Base-by-base conservation (phyloP, 2,888 invertebrate genomes). In the Oscheius sp. region DNA sequence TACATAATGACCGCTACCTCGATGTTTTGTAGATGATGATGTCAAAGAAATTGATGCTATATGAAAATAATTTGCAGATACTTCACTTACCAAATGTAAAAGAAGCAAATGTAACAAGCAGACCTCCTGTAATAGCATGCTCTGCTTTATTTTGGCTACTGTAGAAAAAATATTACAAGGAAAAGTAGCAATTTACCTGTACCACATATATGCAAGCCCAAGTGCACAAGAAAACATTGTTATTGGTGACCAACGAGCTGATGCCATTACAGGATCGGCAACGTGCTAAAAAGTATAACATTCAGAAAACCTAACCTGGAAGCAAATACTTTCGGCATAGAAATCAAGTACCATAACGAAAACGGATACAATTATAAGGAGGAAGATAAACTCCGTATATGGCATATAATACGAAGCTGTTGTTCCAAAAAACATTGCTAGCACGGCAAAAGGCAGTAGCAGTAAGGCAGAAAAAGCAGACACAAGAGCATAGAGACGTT, bases 31-130 rank as follows among this genome's bases (percentile, higher is more conserved):
- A 24, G 73, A 63, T 1, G 79, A 71, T 9, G 86, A 81, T 9
- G 89, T 88, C 66, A 90, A 81, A 38, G 88, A 87, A 54, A 87
- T 83, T 1, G 89, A 87, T 1, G 89, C 89, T 89, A n/a, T n/a
- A n/a, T n/a, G 82, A 47, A 84, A 84, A 45, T 4, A 88, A 86
- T 67, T 86, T 78, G 2, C 22, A 3, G n/a, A 41, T 44, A 12
- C 5, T 12, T n/a, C 4, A 73, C 86, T 80, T 76, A 89, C 89
- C 89, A 38, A 88, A 72, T 33, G 87, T 80, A 70, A 89, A 88
- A 47, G 87, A 85, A 9, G 86, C 75, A 24, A 88, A 79, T 64
- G 88, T 88, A 74, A 89, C 87, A 2, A 89, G 72, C 9, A 89
- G 88, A 6, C 84, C 84, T 5, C 75, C 74, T 38, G 82, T 82